Evolutionary conservation across 2,888 invertebrate species (phyloP).

Genomic region (Drosophila glabriapex): DNA sequence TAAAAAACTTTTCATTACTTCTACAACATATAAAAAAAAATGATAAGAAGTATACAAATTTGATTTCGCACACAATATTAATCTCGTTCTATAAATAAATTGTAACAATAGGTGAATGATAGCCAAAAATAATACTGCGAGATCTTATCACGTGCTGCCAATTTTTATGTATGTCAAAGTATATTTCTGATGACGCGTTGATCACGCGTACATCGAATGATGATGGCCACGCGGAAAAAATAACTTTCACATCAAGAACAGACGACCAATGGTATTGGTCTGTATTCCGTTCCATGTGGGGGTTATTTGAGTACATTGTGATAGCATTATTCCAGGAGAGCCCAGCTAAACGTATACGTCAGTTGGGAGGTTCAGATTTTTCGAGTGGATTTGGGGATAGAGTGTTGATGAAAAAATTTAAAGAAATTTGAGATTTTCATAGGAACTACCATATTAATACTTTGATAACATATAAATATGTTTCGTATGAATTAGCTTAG

Average conservation of each 20-base stretch:
- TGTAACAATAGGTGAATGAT: conserved; percentile 44
- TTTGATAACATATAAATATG: neutral
- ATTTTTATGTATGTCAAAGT: conserved; percentile 8
- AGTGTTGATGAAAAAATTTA: neutral
- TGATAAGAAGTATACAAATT: conserved; percentile 2
- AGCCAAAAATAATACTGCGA: conserved; percentile 59
- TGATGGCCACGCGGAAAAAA: conserved; percentile 7
- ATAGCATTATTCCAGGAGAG: conserved; percentile 22
- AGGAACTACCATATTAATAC: neutral
- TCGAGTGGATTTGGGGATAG: too few species aligned
- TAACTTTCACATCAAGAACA: neutral
- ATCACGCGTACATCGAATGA: conserved; percentile 50
- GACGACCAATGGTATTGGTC: conserved; percentile 7
- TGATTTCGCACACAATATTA: conserved; percentile 24
- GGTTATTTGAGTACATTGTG: conserved; percentile 29
- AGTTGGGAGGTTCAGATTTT: conserved; percentile 5
- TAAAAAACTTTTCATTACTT: neutral
- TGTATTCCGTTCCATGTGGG: conserved; percentile 22
- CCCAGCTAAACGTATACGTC: conserved; percentile 4
- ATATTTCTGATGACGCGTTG: conserved; percentile 47
- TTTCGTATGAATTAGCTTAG: neutral
- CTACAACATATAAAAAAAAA: neutral
- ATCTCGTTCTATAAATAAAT: conserved; percentile 67
- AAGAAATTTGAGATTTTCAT: neutral
- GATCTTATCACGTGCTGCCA: conserved; percentile 70